phyloP scores from a whole-genome alignment of 2,888 invertebrate genomes.

The Clostera curtula region DNA sequence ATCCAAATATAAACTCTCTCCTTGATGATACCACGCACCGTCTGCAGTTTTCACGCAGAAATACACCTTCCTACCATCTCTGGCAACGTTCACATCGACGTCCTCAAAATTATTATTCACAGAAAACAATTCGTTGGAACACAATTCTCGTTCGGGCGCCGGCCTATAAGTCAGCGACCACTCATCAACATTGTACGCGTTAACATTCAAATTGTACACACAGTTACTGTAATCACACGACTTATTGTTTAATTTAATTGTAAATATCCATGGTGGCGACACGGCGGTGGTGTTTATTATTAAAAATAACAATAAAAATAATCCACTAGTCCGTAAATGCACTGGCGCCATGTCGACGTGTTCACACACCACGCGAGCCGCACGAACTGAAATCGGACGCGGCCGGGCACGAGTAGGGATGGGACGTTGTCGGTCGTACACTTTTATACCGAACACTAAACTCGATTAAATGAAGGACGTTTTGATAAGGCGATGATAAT shows the following conservation, averaged over 20 bases:
- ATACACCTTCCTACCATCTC: constrained; percentile 36
- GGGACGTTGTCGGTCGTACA: constrained; percentile 15
- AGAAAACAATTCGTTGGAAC: constrained; percentile 27
- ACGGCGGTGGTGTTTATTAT: constrained; percentile 45
- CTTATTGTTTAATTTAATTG: constrained; percentile 39
- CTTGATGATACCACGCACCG: constrained; percentile 54
- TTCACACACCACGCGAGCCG: constrained; percentile 19
- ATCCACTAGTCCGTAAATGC: constrained; percentile 59
- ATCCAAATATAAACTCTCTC: constrained; percentile 55
- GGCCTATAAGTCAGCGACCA: constrained; percentile 55
- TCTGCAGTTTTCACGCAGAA: constrained; percentile 50
- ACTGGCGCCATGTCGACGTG: constrained; percentile 44
- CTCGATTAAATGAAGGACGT: constrained; percentile 15
- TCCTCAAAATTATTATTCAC: constrained; percentile 27
- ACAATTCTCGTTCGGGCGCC: constrained; percentile 32
- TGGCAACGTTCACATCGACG: constrained; percentile 35
- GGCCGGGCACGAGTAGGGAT: constrained; percentile 22
- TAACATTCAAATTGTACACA: constrained; percentile 49
- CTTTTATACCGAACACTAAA: constrained; percentile 22
- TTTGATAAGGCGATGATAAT: constrained; percentile 23
- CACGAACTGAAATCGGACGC: constrained; percentile 15
- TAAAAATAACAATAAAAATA: constrained; percentile 63
- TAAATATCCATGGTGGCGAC: constrained; percentile 62
- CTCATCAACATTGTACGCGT: constrained; percentile 33
- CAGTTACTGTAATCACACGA: constrained; percentile 43